Evolutionary conservation across 2,797 vertebrate genomes (phyloP).

Genomic region (Sebastes hubbsi): DNA sequence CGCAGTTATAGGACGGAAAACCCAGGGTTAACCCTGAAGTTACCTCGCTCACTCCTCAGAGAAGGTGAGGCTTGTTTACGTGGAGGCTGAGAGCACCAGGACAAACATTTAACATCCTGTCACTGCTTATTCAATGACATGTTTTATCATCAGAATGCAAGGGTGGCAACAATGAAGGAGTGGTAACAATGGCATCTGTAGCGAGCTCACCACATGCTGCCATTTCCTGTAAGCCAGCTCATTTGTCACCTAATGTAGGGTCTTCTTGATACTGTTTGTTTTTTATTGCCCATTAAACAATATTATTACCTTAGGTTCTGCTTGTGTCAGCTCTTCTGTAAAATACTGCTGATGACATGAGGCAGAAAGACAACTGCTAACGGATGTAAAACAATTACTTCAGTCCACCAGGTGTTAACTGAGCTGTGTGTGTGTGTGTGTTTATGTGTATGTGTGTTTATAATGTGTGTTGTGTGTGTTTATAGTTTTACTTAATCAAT

Average conservation of each 20-base stretch:
- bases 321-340: slow-evolving; percentile 63
- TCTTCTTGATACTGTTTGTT: slow-evolving; percentile 59
- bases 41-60: not conserved
- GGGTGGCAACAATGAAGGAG: slow-evolving; percentile 6
- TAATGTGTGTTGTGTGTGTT: not conserved
- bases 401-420: slow-evolving; percentile 55
- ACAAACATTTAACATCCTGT: slow-evolving; percentile 20
- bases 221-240: slow-evolving; percentile 37
- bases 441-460: not conserved
- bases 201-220: slow-evolving; percentile 33
- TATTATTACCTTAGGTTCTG: slow-evolving; percentile 61
- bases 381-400: slow-evolving; percentile 57
- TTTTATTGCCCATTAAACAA: slow-evolving; percentile 71
- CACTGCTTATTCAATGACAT: slow-evolving; percentile 5
- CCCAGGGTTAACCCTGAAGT: no score
- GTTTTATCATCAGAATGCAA: slow-evolving; percentile 20
- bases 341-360: slow-evolving; percentile 64
- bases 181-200: slow-evolving; percentile 30
- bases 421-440: not conserved
- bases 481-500: not conserved
- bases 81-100: not conserved
- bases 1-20: not conserved
- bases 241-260: slow-evolving; percentile 59
- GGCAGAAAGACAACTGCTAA: slow-evolving; percentile 57
- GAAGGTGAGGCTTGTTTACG: not conserved